Evolutionary conservation across 2,797 vertebrate species (phyloP).

Genomic region (Periophthalmus magnuspinnatus): DNA sequence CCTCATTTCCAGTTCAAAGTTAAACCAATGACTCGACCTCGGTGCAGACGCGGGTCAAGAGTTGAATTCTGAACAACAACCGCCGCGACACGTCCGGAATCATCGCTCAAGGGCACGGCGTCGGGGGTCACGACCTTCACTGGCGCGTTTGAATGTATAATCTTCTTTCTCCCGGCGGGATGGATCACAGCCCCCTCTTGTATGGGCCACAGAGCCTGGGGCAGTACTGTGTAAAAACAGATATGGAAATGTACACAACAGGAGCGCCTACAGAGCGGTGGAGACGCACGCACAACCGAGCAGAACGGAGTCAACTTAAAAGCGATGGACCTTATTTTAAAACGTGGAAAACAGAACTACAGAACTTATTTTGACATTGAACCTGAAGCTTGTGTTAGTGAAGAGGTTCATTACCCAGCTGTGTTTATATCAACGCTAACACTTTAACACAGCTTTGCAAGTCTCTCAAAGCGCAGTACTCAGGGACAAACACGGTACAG

Average conservation of each 20-base stretch:
- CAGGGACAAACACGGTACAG: no score
- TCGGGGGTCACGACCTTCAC: not conserved
- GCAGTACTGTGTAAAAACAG: slow-evolving; percentile 40
- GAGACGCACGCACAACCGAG: no score
- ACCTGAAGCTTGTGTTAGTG: no score
- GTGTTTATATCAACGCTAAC: no score
- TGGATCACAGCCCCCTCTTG: slow-evolving; percentile 31
- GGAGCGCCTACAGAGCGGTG: no score
- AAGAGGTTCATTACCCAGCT: no score
- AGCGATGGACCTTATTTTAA: no score
- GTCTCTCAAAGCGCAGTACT: no score
- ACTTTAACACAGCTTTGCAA: no score
- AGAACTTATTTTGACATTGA: no score
- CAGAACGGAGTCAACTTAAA: no score
- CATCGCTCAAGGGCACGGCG: slow-evolving; percentile 23
- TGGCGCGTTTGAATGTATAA: not conserved
- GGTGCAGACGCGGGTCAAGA: slow-evolving; percentile 24
- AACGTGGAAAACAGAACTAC: no score
- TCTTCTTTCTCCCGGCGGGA: slow-evolving; percentile 32
- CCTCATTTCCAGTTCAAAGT: not conserved
- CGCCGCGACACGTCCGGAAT: slow-evolving; percentile 6
- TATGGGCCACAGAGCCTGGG: slow-evolving; percentile 8
- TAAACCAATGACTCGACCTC: not conserved
- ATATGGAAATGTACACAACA: slow-evolving; percentile 6
- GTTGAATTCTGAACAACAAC: slow-evolving; percentile 13